A percentile compares a stretch with the other conserved stretches of the same genome.
phyloP scores from a whole-genome alignment of 2,797 vertebrate genomes.

The Paguma larvata region DNA sequence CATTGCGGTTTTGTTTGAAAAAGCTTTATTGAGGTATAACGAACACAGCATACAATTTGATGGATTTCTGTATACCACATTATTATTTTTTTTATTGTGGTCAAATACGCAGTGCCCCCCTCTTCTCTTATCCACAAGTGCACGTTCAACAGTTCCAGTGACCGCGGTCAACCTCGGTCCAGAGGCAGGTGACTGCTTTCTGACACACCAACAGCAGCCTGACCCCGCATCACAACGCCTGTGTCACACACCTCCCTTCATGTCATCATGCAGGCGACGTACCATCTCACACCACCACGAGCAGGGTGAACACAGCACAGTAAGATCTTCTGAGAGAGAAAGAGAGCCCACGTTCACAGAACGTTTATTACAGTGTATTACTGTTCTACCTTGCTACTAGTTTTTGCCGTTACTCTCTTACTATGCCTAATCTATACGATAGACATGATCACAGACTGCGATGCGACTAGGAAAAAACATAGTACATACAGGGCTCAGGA shows the following conservation, averaged over 20 bases:
- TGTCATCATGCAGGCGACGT: accelerated
- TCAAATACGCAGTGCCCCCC: not conserved
- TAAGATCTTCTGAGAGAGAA: not conserved
- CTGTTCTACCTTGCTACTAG: not conserved
- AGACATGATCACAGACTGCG: not conserved
- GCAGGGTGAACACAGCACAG: not conserved
- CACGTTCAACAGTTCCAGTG: not conserved
- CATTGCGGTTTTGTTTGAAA: not conserved
- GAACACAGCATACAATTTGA: not conserved
- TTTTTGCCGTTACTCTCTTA: not conserved
- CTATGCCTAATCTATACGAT: not conserved
- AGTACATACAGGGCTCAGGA: not conserved
- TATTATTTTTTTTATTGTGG: not conserved
- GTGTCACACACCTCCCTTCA: not conserved
- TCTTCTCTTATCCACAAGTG: not conserved
- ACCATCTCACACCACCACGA: not conserved
- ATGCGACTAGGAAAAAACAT: not conserved
- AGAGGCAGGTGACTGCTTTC: not conserved
- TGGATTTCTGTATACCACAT: not conserved
- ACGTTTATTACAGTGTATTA: not conserved
- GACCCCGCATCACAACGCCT: not conserved
- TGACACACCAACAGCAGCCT: not conserved
- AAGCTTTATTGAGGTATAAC: not conserved
- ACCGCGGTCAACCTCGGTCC: not conserved
- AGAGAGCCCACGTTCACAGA: not conserved